Conservation (phyloP, 2,113 vertebrate genomes). For the Gobiocypris rarus region DNA sequence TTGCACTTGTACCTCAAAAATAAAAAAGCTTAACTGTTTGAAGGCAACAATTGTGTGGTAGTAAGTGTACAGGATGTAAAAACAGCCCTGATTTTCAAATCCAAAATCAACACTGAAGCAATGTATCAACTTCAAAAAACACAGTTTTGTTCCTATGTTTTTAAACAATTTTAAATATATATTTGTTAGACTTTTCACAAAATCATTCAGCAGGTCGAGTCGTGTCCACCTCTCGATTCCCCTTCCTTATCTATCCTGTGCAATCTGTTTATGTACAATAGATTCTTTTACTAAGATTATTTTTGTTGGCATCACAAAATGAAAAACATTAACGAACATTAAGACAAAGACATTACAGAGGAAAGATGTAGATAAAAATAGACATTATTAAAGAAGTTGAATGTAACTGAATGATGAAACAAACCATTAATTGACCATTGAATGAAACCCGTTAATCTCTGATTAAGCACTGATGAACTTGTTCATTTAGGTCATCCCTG, state of each 20-base stretch:
- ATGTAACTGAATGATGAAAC: not conserved
- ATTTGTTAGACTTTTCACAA: conserved; percentile 8
- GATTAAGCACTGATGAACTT: conserved; percentile 3
- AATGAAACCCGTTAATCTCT: not conserved
- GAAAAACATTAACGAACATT: not conserved
- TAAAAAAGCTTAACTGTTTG: too few relatives aligned
- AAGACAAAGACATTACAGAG: not conserved
- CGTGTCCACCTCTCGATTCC: not conserved
- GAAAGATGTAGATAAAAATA: conserved; percentile 14
- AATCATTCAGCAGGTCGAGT: not conserved
- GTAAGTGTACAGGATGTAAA: not conserved
- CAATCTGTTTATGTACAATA: conserved; percentile 7
- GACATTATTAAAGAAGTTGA: not conserved
- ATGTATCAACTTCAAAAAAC: not conserved
- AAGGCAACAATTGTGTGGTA: conserved; percentile 27
- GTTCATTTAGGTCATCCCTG: conserved; percentile 31
- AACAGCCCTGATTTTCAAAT: conserved; percentile 14
- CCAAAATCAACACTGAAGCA: not conserved
- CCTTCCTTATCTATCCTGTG: not conserved
- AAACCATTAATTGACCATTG: conserved; percentile 7
- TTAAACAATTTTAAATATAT: not conserved
- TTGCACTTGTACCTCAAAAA: not conserved
- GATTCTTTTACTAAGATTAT: conserved; percentile 9
- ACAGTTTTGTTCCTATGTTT: not conserved
- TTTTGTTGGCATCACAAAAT: not conserved